Evolutionary conservation across 2,888 invertebrate genomes (phyloP).

Genomic region (Lymantria dispar): DNA sequence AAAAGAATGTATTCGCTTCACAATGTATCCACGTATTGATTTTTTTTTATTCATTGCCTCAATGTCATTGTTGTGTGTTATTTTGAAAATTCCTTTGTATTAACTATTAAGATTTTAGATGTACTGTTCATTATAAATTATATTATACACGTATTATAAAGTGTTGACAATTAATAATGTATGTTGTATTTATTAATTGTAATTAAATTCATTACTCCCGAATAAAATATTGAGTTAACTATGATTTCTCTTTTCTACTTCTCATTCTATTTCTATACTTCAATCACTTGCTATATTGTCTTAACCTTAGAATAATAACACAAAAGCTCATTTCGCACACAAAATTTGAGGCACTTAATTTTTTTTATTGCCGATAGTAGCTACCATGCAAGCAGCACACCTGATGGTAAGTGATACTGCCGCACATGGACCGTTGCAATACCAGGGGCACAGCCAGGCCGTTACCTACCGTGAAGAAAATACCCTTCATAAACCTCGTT

Average conservation of each 20-base stretch:
- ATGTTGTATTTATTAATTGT: constrained; percentile 69
- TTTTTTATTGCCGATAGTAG: too few species aligned
- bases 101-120: constrained; percentile 32
- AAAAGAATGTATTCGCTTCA: constrained; percentile 32
- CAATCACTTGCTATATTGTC: too few species aligned
- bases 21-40: constrained; percentile 12
- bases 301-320: too few species aligned
- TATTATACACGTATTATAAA: constrained; percentile 62
- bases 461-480: too few species aligned
- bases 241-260: neutral
- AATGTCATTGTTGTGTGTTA: constrained; percentile 25
- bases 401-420: too few species aligned
- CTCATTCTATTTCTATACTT: neutral
- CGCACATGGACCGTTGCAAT: too few species aligned
- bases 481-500: too few species aligned
- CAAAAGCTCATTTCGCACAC: too few species aligned
- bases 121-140: constrained; percentile 42
- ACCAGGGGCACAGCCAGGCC: too few species aligned
- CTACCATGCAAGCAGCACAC: too few species aligned
- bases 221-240: constrained; percentile 78
- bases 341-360: too few species aligned
- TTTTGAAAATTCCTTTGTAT: constrained; percentile 11
- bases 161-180: constrained; percentile 68
- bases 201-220: constrained; percentile 72
- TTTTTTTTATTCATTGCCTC: constrained; percentile 17